These are phyloP conservation scores for Drosophila macrothrix DNA, from an alignment of 2,888 invertebrate species.

Conservation along the genomic window DNA sequence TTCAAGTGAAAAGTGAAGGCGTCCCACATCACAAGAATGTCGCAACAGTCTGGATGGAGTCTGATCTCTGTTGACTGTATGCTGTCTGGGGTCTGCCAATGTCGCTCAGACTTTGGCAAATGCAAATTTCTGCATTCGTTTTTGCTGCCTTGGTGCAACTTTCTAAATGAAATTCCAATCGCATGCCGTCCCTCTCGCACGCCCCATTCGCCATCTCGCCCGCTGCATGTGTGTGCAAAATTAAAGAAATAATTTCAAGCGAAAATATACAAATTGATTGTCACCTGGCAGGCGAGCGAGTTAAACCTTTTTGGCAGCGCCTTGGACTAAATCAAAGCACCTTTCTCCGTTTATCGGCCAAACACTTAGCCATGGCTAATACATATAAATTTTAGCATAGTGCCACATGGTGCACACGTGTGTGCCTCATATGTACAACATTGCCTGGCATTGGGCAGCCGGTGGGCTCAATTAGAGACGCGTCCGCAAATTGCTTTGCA, in stretches of 20 bases:
- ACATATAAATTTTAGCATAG: conserved; percentile 45
- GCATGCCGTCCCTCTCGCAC: conserved; percentile 32
- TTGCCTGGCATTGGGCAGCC: conserved; percentile 23
- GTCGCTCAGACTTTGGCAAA: conserved; percentile 73
- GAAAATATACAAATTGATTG: conserved; percentile 82
- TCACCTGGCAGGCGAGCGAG: conserved; percentile 75
- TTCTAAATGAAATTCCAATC: conserved; percentile 78
- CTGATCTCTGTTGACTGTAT: conserved; percentile 30
- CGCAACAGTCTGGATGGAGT: conserved; percentile 48
- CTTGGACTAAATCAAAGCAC: conserved; percentile 68
- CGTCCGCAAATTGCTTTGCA: conserved; percentile 74
- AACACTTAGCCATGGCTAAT: conserved; percentile 40
- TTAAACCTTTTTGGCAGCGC: conserved; percentile 25
- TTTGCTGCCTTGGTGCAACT: conserved; percentile 57
- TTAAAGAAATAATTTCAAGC: conserved; percentile 82
- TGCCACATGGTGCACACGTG: conserved; percentile 25
- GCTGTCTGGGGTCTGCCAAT: conserved; percentile 38
- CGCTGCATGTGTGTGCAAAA: conserved; percentile 71
- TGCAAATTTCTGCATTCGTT: conserved; percentile 68
- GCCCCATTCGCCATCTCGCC: conserved; percentile 13
- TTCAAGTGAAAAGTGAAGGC: conserved; percentile 78
- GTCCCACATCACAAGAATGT: conserved; percentile 70
- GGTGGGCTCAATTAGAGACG: conserved; percentile 74
- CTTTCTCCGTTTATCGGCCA: conserved; percentile 64
- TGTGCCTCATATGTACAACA: conserved; percentile 23